Percentiles rank a stretch among this genome's conserved stretches.
These are phyloP conservation scores for Pyrrhosoma nymphula DNA, from an alignment of 2,888 invertebrate species.

Conservation along the genomic window DNA sequence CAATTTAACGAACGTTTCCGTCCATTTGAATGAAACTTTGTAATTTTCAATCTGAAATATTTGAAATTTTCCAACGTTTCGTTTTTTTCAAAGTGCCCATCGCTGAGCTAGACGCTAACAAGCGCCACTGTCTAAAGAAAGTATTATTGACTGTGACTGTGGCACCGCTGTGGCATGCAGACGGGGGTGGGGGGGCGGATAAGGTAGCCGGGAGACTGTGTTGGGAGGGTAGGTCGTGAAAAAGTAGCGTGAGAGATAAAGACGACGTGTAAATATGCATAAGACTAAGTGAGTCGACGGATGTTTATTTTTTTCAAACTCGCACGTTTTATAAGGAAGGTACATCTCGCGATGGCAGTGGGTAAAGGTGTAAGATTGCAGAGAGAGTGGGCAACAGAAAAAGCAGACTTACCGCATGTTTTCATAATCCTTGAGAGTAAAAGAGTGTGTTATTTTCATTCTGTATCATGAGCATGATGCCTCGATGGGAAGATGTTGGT, in stretches of 20 bases:
- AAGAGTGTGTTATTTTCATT: background rate
- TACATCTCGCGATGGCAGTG: background rate
- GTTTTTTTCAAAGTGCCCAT: too few species aligned
- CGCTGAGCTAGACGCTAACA: too few species aligned
- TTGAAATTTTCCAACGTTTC: too few species aligned
- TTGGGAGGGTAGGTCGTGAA: background rate
- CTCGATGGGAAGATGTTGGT: background rate
- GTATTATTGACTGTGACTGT: too few species aligned
- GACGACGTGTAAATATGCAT: slow-evolving; percentile 15
- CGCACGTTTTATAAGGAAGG: background rate
- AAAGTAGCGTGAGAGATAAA: background rate
- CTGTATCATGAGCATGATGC: background rate
- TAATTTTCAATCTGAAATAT: too few species aligned
- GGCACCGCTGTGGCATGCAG: too few species aligned
- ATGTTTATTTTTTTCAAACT: background rate
- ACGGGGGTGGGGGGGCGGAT: too few species aligned
- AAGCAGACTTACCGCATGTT: background rate
- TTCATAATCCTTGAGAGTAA: background rate
- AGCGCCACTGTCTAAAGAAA: too few species aligned
- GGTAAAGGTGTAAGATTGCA: background rate
- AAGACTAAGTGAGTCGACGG: background rate
- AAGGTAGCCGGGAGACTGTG: background rate
- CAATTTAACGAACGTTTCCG: too few species aligned
- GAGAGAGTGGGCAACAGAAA: background rate
- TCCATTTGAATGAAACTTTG: too few species aligned